Conservation (phyloP, 2,113 vertebrate genomes). For the Oncorhynchus gorbuscha region DNA sequence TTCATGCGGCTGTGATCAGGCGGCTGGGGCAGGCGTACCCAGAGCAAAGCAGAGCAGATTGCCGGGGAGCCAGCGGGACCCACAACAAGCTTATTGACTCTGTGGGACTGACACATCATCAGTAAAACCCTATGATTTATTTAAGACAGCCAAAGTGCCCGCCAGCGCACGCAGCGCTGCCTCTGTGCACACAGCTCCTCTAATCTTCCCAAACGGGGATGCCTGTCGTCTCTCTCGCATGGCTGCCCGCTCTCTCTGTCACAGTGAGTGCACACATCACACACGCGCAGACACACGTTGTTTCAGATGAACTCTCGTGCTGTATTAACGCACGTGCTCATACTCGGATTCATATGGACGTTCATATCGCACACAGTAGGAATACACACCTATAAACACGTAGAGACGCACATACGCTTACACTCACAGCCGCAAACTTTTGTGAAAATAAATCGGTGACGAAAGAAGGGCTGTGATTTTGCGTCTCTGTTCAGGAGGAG, state of each 20-base stretch:
- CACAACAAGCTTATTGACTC: slow-evolving; percentile 61
- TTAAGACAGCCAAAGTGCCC: slow-evolving; percentile 67
- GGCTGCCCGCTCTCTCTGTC: background rate
- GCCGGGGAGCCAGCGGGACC: slow-evolving; percentile 45
- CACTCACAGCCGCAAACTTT: slow-evolving; percentile 5
- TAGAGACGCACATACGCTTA: background rate
- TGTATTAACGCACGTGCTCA: background rate
- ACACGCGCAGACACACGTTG: slow-evolving; percentile 6
- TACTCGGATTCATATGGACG: slow-evolving; percentile 13
- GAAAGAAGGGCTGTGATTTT: background rate
- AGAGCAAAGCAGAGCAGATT: slow-evolving; percentile 41
- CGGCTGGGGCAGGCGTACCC: background rate
- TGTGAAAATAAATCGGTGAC: background rate
- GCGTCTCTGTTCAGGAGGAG: slow-evolving; percentile 19
- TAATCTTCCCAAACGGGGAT: too few relatives aligned
- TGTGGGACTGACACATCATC: slow-evolving; percentile 59
- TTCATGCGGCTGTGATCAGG: slow-evolving; percentile 34
- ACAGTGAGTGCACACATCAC: background rate
- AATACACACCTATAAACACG: slow-evolving; percentile 12
- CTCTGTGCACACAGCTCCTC: too few relatives aligned
- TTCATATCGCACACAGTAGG: background rate
- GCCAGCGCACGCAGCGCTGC: slow-evolving; percentile 38
- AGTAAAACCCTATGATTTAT: slow-evolving; percentile 60
- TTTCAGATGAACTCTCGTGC: background rate
- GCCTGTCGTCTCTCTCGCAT: background rate